A percentile compares a stretch with the other conserved stretches of the same genome.
Conservation (phyloP, 2,797 vertebrate genomes). For the Sebastes nivosus region DNA sequence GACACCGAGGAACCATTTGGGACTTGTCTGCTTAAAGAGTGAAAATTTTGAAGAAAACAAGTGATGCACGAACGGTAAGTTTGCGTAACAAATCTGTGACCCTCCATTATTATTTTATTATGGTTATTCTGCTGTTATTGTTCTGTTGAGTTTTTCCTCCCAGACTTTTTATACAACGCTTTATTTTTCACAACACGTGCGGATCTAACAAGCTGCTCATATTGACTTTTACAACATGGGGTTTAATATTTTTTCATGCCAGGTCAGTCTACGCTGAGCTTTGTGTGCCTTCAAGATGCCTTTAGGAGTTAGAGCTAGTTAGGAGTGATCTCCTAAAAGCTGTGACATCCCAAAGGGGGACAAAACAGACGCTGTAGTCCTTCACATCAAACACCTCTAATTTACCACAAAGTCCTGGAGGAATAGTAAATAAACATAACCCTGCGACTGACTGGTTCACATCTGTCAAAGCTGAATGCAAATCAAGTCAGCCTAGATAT, state of each 20-base stretch:
- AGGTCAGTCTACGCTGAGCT: background rate
- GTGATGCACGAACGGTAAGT: conserved; percentile 23
- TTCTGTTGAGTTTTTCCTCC: background rate
- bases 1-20: conserved; percentile 58
- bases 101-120: background rate
- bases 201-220: background rate
- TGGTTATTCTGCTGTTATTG: background rate
- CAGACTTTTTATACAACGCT: background rate
- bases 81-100: background rate
- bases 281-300: conserved; percentile 22
- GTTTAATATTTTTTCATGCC: background rate
- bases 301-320: conserved; percentile 5
- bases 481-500: conserved; percentile 19
- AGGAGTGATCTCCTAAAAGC: conserved; percentile 39
- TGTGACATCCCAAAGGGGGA: conserved; percentile 52
- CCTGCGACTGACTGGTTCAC: conserved; percentile 24
- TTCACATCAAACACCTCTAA: conserved; percentile 69
- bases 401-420: conserved; percentile 63
- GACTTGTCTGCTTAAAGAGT: conserved; percentile 56
- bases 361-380: conserved; percentile 48
- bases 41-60: conserved; percentile 17
- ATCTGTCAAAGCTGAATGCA: conserved; percentile 50
- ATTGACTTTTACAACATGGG: background rate
- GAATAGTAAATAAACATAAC: conserved; percentile 58
- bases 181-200: background rate